These are phyloP conservation scores for Cebus imitator DNA, from an alignment of 2,113 vertebrate genomes.

Conservation along the genomic window DNA sequence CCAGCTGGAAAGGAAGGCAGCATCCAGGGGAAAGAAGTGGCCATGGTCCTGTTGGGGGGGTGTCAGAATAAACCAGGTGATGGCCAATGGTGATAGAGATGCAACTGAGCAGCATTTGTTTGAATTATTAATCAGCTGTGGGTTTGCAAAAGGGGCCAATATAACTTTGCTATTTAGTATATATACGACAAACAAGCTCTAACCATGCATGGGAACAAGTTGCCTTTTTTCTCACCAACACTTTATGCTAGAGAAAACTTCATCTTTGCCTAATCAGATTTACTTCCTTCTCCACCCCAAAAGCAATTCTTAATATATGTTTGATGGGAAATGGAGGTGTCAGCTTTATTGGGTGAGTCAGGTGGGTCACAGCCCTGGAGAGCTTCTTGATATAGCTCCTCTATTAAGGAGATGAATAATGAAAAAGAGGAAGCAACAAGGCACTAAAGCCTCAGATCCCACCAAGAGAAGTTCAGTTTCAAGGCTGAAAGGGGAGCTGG, in stretches of 20 bases:
- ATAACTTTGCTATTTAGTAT: background rate
- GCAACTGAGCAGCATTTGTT: background rate
- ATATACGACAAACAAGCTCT: background rate
- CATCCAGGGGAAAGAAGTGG: background rate
- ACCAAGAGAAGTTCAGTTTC: background rate
- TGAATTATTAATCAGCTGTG: background rate
- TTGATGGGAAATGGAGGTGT: background rate
- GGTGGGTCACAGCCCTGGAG: background rate
- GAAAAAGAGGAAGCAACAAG: background rate
- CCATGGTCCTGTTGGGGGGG: too few relatives aligned
- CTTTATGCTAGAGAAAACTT: background rate
- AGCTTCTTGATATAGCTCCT: too few relatives aligned
- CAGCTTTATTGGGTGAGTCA: too few relatives aligned
- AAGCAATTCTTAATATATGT: too few relatives aligned
- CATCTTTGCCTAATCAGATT: background rate
- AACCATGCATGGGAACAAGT: accelerated
- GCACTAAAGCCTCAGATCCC: background rate
- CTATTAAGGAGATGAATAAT: background rate
- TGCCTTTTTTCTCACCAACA: background rate
- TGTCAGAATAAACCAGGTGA: background rate
- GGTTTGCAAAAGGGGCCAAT: background rate
- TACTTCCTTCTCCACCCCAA: background rate
- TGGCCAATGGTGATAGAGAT: background rate
- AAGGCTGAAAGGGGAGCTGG: background rate
- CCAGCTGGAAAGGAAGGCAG: too few relatives aligned